These are phyloP conservation scores for Brachionus manjavacas DNA, from an alignment of 1,140 invertebrate species.

Conservation along the genomic window DNA sequence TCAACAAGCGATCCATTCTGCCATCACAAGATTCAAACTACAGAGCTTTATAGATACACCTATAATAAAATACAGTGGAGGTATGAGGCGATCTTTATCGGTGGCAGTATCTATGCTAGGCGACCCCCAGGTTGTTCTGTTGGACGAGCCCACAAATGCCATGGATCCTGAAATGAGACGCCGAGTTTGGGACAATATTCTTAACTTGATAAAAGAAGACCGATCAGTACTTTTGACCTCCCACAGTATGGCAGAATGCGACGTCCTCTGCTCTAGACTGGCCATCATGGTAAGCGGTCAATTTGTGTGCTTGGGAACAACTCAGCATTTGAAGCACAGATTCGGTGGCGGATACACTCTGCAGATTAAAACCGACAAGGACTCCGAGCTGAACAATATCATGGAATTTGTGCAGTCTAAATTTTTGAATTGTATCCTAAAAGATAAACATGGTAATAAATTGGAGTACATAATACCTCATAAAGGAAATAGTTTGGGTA, in stretches of 20 bases:
- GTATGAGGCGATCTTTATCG: conserved; percentile 57
- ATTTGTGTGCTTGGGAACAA: conserved; percentile 58
- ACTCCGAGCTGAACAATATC: not conserved
- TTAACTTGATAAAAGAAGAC: conserved; percentile 44
- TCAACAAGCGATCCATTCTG: conserved; percentile 49
- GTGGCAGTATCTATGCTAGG: conserved; percentile 58
- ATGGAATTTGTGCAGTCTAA: not conserved
- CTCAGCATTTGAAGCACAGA: conserved; percentile 58
- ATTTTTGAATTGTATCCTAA: conserved; percentile 29
- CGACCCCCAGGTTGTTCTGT: conserved; percentile 55
- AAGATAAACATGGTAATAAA: conserved; percentile 41
- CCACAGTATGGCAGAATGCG: conserved; percentile 52
- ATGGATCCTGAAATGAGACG: conserved; percentile 58
- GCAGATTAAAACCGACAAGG: conserved; percentile 9
- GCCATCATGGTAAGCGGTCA: conserved; percentile 58
- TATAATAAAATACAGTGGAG: conserved; percentile 56
- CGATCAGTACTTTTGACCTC: conserved; percentile 50
- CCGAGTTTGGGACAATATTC: conserved; percentile 55
- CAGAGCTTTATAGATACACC: conserved; percentile 48
- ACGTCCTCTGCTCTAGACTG: conserved; percentile 48
- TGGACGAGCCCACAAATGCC: conserved; percentile 61
- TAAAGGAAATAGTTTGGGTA: conserved; percentile 4
- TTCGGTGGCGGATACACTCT: conserved; percentile 32
- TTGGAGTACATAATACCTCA: conserved; percentile 42
- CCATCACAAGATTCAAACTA: conserved; percentile 51